These are phyloP conservation scores for Hermodice carunculata DNA, from an alignment of 2,888 invertebrate genomes.

Conservation along the genomic window DNA sequence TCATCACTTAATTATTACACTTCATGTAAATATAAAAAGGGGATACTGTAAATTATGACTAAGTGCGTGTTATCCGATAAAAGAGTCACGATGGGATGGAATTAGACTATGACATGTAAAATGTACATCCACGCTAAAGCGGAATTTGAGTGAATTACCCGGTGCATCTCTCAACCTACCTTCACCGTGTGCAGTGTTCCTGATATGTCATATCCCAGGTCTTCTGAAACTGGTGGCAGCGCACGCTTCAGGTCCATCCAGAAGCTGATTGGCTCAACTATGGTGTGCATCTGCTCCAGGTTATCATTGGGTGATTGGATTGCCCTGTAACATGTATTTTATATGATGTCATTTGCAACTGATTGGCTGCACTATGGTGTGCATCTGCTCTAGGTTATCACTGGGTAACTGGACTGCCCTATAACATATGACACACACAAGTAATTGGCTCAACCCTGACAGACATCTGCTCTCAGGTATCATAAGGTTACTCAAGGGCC, in stretches of 20 bases:
- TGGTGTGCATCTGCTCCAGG: constrained; percentile 81
- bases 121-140: too few species aligned
- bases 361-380: constrained; percentile 83
- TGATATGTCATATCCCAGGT: constrained; percentile 76
- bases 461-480: constrained; percentile 81
- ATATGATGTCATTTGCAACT: too few species aligned
- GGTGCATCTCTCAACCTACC: too few species aligned
- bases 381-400: constrained; percentile 80
- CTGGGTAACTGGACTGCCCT: too few species aligned
- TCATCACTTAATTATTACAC: neutral
- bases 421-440: too few species aligned
- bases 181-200: constrained; percentile 77
- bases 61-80: too few species aligned
- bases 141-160: too few species aligned
- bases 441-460: constrained; percentile 82
- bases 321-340: too few species aligned
- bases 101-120: too few species aligned
- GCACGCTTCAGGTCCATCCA: constrained; percentile 81
- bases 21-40: too few species aligned
- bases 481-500: constrained; percentile 77
- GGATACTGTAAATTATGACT: too few species aligned
- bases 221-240: constrained; percentile 71
- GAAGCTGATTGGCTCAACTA: constrained; percentile 81
- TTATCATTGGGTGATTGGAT: constrained; percentile 78
- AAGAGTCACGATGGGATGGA: too few species aligned